These are phyloP conservation scores for Acanthosepion lycidas DNA, from an alignment of 2,888 invertebrate genomes.

Conservation along the genomic window DNA sequence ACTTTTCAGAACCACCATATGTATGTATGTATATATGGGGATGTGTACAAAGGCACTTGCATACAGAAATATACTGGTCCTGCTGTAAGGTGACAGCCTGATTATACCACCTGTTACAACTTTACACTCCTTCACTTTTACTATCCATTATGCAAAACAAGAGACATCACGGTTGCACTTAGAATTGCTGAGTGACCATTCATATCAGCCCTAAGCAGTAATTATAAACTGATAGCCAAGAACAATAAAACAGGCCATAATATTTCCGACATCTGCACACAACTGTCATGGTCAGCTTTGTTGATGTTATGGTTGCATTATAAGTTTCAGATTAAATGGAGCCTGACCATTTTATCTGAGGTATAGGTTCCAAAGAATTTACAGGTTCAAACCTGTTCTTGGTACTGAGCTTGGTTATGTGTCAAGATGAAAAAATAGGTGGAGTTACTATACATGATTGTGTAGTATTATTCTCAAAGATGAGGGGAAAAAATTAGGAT, in stretches of 20 bases:
- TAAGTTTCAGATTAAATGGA: background rate
- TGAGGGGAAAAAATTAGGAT: background rate
- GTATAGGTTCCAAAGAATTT: background rate
- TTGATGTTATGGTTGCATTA: background rate
- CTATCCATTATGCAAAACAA: background rate
- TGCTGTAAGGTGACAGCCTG: background rate
- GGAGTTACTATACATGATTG: background rate
- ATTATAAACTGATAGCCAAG: background rate
- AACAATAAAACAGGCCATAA: background rate
- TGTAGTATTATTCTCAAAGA: background rate
- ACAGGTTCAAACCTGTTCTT: background rate
- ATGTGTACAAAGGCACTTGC: background rate
- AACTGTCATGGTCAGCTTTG: background rate
- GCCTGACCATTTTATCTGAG: background rate
- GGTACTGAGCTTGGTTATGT: background rate
- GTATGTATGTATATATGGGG: background rate
- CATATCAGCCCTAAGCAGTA: background rate
- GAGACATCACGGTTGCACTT: background rate
- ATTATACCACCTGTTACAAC: background rate
- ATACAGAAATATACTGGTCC: background rate
- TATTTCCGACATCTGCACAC: constrained; percentile 10
- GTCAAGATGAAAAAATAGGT: background rate
- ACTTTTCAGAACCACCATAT: background rate
- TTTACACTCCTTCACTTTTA: background rate
- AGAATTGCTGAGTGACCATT: constrained; percentile 21